Evolutionary conservation across 2,797 vertebrate species (phyloP).

Genomic region (Pitangus sulphuratus): DNA sequence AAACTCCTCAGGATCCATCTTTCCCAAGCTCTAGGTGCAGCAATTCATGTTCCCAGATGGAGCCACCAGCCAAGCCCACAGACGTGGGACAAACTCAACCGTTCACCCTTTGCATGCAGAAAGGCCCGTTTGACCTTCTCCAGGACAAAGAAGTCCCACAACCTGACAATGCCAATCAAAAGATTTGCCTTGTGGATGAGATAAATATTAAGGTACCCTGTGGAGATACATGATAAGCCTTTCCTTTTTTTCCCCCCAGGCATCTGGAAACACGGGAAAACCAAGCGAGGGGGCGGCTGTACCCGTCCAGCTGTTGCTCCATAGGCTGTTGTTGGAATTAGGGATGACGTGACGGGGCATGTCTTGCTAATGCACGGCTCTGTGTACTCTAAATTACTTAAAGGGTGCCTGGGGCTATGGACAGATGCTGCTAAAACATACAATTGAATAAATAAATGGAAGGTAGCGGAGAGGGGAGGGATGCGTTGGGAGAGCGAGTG

Average conservation of each 20-base stretch:
- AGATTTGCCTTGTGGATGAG: fast-evolving
- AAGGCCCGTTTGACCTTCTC: not conserved
- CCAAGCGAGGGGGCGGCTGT: fast-evolving
- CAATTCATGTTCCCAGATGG: not conserved
- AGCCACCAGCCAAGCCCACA: not conserved
- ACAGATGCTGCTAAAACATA: constrained; percentile 51
- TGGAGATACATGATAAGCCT: not conserved
- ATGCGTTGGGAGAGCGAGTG: not conserved
- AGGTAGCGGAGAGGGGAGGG: constrained; percentile 5
- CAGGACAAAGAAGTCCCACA: not conserved
- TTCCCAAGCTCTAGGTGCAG: not conserved
- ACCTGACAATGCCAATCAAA: not conserved
- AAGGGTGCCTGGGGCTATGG: constrained; percentile 45
- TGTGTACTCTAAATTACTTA: constrained; percentile 45
- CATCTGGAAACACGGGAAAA: not conserved
- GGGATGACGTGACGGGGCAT: not conserved
- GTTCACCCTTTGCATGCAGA: not conserved
- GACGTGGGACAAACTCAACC: not conserved
- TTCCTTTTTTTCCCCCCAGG: not conserved
- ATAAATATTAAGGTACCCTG: not conserved
- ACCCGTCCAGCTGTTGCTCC: not conserved
- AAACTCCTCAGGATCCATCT: not conserved
- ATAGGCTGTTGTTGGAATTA: not conserved
- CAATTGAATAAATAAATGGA: constrained; percentile 50
- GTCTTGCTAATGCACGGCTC: not conserved